phyloP scores from a whole-genome alignment of 2,888 invertebrate species.

The Dolichomitus sp. region DNA sequence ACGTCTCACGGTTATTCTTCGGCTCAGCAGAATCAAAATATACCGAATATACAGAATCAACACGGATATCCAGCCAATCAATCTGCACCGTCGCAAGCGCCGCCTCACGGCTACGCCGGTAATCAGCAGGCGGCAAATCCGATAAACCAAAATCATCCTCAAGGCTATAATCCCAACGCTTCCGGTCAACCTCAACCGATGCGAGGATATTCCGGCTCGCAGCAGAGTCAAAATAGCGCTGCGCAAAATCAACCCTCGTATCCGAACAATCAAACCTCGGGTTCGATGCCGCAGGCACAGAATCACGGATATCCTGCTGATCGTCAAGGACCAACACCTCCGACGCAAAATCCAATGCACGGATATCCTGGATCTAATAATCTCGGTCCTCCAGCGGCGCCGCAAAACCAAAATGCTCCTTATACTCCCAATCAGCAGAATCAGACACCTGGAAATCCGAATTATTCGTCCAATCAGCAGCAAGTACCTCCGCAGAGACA shows the following conservation, averaged over 20 bases:
- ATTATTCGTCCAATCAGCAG: slow-evolving; percentile 63
- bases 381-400: slow-evolving; percentile 68
- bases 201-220: slow-evolving; percentile 74
- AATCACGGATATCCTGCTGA: slow-evolving; percentile 75
- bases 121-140: slow-evolving; percentile 59
- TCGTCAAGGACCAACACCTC: slow-evolving; percentile 70
- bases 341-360: slow-evolving; percentile 74
- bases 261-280: slow-evolving; percentile 69
- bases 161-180: slow-evolving; percentile 62
- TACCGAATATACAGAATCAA: slow-evolving; percentile 66
- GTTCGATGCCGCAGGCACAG: slow-evolving; percentile 64
- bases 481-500: slow-evolving; percentile 46
- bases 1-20: slow-evolving; percentile 62
- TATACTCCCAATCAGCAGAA: slow-evolving; percentile 61
- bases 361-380: slow-evolving; percentile 72
- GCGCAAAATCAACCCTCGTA: slow-evolving; percentile 63
- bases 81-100: slow-evolving; percentile 30
- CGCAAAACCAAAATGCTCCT: slow-evolving; percentile 59
- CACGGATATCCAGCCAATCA: slow-evolving; percentile 60
- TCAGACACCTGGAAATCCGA: slow-evolving; percentile 54
- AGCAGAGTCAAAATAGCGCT: slow-evolving; percentile 70
- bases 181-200: slow-evolving; percentile 73
- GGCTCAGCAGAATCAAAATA: slow-evolving; percentile 65
- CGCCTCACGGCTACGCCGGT: slow-evolving; percentile 57
- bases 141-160: slow-evolving; percentile 62